These are phyloP conservation scores for Bolinopsis microptera DNA, from an alignment of 37 sponge, comb jelly and placozoan species.

Conservation along the genomic window DNA sequence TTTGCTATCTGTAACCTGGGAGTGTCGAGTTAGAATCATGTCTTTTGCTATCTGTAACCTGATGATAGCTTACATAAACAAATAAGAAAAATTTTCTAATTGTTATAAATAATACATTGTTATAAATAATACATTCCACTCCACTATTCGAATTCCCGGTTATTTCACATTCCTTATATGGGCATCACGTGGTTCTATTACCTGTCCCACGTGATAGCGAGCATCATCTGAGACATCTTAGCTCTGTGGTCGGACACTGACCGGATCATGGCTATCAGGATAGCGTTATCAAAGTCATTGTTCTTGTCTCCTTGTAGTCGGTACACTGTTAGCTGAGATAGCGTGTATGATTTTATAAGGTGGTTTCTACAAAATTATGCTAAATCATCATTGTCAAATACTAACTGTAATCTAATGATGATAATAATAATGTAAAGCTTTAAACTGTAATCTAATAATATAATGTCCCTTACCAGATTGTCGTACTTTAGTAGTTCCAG, in stretches of 20 bases:
- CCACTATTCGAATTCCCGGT: too few relatives aligned
- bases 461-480: background rate
- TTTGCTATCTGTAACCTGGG: too few relatives aligned
- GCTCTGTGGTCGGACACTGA: background rate
- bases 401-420: background rate
- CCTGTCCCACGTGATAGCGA: slow-evolving; percentile 42
- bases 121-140: too few relatives aligned
- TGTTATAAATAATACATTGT: too few relatives aligned
- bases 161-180: too few relatives aligned
- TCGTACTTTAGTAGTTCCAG: slow-evolving; percentile 2
- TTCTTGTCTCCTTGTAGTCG: background rate
- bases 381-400: background rate
- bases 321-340: slow-evolving; percentile 35
- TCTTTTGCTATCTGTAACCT: too few relatives aligned
- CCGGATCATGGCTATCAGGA: background rate
- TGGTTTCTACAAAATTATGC: background rate
- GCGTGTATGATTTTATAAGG: background rate
- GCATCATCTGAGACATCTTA: slow-evolving; percentile 32
- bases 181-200: too few relatives aligned
- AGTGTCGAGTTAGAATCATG: too few relatives aligned
- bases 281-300: background rate
- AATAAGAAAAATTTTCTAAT: too few relatives aligned
- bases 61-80: too few relatives aligned
- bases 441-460: background rate
- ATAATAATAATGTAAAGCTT: background rate